These are phyloP conservation scores for Bubo blakistoni DNA, from an alignment of 2,113 vertebrate genomes.

Conservation along the genomic window DNA sequence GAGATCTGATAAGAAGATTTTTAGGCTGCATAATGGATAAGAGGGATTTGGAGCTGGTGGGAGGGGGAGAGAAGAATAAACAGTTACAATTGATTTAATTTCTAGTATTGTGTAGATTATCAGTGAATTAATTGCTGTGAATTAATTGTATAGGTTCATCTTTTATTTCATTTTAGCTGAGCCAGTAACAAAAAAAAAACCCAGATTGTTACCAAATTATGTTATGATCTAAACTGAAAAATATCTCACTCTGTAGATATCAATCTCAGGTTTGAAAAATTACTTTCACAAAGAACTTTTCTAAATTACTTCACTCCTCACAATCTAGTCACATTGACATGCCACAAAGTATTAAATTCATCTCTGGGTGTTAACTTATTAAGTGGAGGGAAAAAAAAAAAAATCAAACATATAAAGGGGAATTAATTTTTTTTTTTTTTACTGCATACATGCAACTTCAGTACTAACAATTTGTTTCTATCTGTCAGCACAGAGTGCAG, in stretches of 20 bases:
- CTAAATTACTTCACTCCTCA: neutral
- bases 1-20: neutral
- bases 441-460: neutral
- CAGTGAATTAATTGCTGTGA: neutral
- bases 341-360: neutral
- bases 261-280: neutral
- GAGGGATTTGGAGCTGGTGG: neutral
- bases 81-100: neutral
- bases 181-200: accelerated
- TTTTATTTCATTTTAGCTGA: neutral
- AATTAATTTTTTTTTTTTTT: neutral
- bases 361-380: neutral
- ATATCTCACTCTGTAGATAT: neutral
- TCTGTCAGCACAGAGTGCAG: neutral
- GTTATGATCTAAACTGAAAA: neutral
- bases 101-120: neutral
- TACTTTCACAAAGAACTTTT: neutral
- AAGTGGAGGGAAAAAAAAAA: too few relatives aligned
- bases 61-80: accelerated
- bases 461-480: neutral
- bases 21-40: neutral
- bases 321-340: neutral
- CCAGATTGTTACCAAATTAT: neutral
- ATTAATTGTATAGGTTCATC: neutral
- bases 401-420: neutral